Percentiles rank a stretch among this genome's conserved stretches.
Conservation (phyloP, 1,140 invertebrate genomes). For the Rhyzopertha dominica region DNA sequence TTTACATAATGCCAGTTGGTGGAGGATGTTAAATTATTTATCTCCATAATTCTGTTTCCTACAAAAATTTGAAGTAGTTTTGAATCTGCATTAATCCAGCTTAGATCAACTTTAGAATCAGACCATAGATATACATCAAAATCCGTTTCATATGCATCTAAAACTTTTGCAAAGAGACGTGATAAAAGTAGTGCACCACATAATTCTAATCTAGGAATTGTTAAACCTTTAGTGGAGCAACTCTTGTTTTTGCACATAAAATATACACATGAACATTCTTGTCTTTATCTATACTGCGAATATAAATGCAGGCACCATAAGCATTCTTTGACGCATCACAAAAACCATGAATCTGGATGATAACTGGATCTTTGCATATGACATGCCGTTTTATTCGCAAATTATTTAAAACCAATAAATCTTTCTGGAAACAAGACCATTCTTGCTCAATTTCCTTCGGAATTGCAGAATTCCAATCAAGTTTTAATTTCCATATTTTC, state of each 20-base stretch:
- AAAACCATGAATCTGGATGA: conserved; percentile 15
- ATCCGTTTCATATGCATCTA: too few species aligned
- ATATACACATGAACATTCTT: conserved; percentile 5
- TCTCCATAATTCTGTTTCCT: conserved; percentile 32
- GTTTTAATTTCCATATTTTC: conserved; percentile 36
- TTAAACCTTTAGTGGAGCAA: conserved; percentile 32
- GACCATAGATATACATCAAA: too few species aligned
- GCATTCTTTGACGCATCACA: conserved; percentile 15
- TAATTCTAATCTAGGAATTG: conserved; percentile 27
- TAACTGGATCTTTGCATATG: conserved; percentile 3
- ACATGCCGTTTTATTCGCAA: conserved; percentile 4
- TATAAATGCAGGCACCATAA: conserved; percentile 19
- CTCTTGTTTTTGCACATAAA: conserved; percentile 26
- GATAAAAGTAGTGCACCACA: conserved; percentile 13
- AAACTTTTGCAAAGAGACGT: conserved; percentile 4
- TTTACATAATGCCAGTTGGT: conserved; percentile 31
- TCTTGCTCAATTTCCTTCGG: conserved; percentile 19
- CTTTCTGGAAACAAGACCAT: conserved; percentile 14
- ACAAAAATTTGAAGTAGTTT: conserved; percentile 29
- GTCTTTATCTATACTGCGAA: conserved; percentile 8
- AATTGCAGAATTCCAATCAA: conserved; percentile 44
- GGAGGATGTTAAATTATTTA: conserved; percentile 18
- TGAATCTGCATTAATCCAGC: conserved; percentile 34
- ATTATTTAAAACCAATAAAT: conserved; percentile 1
- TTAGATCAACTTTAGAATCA: too few species aligned